phyloP scores from a whole-genome alignment of 2,113 vertebrate genomes.

The Apteryx owenii region DNA sequence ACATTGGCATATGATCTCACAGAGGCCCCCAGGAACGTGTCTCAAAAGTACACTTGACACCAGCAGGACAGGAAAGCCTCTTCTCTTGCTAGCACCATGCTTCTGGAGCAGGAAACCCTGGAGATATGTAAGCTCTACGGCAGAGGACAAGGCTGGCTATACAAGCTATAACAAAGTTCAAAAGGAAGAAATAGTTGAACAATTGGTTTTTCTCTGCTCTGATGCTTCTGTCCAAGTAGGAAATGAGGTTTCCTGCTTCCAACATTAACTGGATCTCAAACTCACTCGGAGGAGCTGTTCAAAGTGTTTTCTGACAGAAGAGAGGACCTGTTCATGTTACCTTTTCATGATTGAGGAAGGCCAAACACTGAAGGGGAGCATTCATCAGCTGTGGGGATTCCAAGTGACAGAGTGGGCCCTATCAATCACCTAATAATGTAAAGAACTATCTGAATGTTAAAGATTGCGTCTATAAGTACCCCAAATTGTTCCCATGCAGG shows the following conservation, averaged over 20 bases:
- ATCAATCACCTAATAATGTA: background rate
- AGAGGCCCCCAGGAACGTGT: background rate
- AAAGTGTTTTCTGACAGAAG: background rate
- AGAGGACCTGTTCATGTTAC: constrained; percentile 4
- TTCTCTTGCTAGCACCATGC: background rate
- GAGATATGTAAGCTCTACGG: background rate
- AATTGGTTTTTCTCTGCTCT: background rate
- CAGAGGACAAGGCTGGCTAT: background rate
- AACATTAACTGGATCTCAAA: background rate
- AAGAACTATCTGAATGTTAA: background rate
- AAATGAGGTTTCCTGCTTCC: background rate
- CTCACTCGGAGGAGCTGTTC: background rate
- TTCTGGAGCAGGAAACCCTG: background rate
- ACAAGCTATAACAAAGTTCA: background rate
- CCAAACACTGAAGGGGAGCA: constrained; percentile 77
- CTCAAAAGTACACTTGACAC: background rate
- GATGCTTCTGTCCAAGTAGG: background rate
- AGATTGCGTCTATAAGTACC: background rate
- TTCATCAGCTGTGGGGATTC: constrained; percentile 83
- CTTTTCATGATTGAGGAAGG: constrained; percentile 73
- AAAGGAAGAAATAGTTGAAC: background rate
- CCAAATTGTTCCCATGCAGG: background rate
- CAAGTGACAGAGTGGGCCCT: constrained; percentile 79
- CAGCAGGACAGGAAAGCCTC: background rate
- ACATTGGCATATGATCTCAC: background rate